Conservation (phyloP, 2,113 vertebrate genomes). For the Pachypanchax playfairii region DNA sequence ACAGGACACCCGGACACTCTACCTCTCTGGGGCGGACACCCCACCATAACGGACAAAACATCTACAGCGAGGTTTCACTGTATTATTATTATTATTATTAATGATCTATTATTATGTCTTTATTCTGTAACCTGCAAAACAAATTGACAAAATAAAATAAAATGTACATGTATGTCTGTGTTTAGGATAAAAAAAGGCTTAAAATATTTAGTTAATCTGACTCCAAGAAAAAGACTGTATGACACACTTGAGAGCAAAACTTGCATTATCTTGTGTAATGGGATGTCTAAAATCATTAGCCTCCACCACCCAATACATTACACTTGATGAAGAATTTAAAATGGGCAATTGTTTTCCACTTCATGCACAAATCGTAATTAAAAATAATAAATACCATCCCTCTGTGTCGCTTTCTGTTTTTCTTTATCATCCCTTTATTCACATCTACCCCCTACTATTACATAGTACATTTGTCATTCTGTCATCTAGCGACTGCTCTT, state of each 20-base stretch:
- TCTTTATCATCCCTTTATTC: constrained; percentile 61
- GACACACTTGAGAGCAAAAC: constrained; percentile 59
- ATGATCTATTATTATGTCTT: too few relatives aligned
- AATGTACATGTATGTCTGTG: constrained; percentile 34
- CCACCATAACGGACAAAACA: too few relatives aligned
- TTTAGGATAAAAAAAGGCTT: constrained; percentile 1
- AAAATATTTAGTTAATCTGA: constrained; percentile 39
- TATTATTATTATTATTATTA: too few relatives aligned
- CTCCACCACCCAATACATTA: constrained; percentile 61
- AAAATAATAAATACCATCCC: constrained; percentile 71
- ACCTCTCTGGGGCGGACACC: too few relatives aligned
- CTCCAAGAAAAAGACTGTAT: constrained; percentile 30
- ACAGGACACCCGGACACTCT: too few relatives aligned
- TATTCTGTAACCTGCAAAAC: constrained; percentile 45
- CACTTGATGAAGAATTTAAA: constrained; percentile 72
- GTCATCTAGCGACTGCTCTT: constrained; percentile 52
- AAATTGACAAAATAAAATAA: constrained; percentile 34
- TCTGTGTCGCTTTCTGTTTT: constrained; percentile 62
- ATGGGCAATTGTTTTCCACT: constrained; percentile 72
- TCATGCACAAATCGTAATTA: constrained; percentile 68
- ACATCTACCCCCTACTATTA: constrained; percentile 42
- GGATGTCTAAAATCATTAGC: constrained; percentile 69
- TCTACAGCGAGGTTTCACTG: too few relatives aligned
- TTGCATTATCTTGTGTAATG: constrained; percentile 72
- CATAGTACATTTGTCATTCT: constrained; percentile 65